Conservation (phyloP, 2,797 vertebrate genomes). For the Allobates femoralis region DNA sequence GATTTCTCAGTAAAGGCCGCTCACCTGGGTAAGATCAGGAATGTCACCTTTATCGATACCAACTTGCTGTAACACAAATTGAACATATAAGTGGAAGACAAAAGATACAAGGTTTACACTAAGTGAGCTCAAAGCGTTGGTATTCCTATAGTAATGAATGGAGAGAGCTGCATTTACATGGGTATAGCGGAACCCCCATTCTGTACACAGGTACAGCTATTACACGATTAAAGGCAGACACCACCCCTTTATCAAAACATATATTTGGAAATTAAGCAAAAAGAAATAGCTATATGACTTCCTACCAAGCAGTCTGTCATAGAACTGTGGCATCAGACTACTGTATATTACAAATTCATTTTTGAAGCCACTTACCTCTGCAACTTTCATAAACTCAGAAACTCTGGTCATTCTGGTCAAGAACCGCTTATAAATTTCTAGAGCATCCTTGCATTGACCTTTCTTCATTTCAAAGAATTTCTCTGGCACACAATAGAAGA, state of each 20-base stretch:
- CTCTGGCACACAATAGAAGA: conserved; percentile 78
- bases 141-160: too few species aligned
- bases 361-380: conserved; percentile 82
- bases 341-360: background rate
- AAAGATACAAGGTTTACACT: background rate
- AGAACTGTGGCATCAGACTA: background rate
- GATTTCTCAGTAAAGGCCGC: conserved; percentile 44
- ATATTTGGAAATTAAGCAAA: background rate
- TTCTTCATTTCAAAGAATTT: conserved; percentile 99
- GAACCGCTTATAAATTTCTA: conserved; percentile 99
- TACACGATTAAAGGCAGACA: background rate
- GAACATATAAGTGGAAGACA: conserved; percentile 11
- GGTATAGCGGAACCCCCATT: too few species aligned
- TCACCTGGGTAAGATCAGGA: conserved; percentile 97
- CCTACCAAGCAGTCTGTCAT: background rate
- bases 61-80: conserved; percentile 87
- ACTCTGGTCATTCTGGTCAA: conserved; percentile 96
- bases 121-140: too few species aligned
- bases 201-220: too few species aligned
- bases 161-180: too few species aligned
- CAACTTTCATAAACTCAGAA: conserved; percentile 98
- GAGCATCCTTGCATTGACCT: conserved; percentile 96
- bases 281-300: background rate
- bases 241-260: background rate
- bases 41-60: conserved; percentile 99